A percentile compares a stretch with the other conserved stretches of the same genome.
phyloP scores from a whole-genome alignment of 2,888 invertebrate species.

The Leptothorax acervorum region DNA sequence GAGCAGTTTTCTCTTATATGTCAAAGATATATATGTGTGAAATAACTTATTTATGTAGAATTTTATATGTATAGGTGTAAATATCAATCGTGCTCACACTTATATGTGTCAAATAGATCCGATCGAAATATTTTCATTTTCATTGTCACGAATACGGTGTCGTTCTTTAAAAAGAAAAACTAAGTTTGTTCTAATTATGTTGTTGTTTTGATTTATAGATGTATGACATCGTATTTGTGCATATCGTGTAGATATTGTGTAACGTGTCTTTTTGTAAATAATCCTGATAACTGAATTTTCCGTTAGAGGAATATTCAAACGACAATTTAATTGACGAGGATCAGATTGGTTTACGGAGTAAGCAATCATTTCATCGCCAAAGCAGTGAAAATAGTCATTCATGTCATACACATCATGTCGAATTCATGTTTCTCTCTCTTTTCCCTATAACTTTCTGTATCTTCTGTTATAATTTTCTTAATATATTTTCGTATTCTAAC shows the following conservation, averaged over 20 bases:
- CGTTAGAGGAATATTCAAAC: conserved; percentile 28
- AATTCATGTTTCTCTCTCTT: conserved; percentile 20
- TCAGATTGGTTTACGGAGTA: conserved; percentile 40
- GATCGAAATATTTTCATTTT: conserved; percentile 24
- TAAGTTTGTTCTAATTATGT: conserved; percentile 21
- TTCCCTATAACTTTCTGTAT: conserved; percentile 18
- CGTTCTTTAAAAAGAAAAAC: neutral
- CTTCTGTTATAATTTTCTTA: conserved; percentile 7
- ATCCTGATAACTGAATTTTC: conserved; percentile 59
- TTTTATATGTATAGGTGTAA: conserved; percentile 58
- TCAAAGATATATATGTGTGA: conserved; percentile 35
- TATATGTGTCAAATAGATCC: conserved; percentile 56
- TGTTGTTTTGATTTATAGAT: conserved; percentile 33
- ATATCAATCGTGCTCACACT: conserved; percentile 62
- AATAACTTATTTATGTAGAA: conserved; percentile 50
- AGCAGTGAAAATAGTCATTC: conserved; percentile 15
- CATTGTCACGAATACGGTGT: conserved; percentile 53
- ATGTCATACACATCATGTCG: conserved; percentile 19
- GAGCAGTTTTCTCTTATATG: conserved; percentile 18
- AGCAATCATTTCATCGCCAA: conserved; percentile 27
- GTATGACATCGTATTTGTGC: conserved; percentile 59
- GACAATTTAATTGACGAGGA: conserved; percentile 41
- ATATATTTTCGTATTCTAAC: conserved; percentile 19
- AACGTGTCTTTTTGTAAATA: conserved; percentile 67
- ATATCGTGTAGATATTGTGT: conserved; percentile 55